These are phyloP conservation scores for Hemitrygon akajei DNA, from an alignment of 2,797 vertebrate genomes.

Conservation along the genomic window DNA sequence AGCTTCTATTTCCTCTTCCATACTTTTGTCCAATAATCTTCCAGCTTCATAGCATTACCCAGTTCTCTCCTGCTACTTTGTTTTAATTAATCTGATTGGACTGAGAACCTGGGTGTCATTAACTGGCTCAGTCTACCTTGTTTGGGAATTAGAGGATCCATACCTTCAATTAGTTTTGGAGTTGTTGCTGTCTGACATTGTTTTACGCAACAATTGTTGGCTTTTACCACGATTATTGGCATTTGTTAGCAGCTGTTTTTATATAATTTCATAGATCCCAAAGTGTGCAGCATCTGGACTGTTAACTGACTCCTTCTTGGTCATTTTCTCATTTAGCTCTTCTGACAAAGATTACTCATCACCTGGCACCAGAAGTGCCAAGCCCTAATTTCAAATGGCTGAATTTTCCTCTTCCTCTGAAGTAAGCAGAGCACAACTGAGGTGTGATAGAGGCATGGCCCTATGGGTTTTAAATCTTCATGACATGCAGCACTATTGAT, in stretches of 20 bases:
- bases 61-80: too few species aligned
- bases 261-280: neutral
- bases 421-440: neutral
- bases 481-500: neutral
- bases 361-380: neutral
- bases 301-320: neutral
- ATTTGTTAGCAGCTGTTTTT: neutral
- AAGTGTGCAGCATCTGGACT: neutral
- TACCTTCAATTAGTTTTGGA: too few species aligned
- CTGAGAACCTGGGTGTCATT: too few species aligned
- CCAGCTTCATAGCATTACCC: too few species aligned
- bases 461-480: neutral
- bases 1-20: too few species aligned
- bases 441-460: neutral
- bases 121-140: too few species aligned
- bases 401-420: neutral
- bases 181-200: neutral
- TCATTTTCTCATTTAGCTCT: neutral
- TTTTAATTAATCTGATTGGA: too few species aligned
- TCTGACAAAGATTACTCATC: neutral
- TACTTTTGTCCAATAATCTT: too few species aligned
- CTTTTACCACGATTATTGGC: neutral
- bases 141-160: too few species aligned
- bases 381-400: neutral
- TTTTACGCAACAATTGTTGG: neutral